phyloP scores from a whole-genome alignment of 1,140 invertebrate species.

The Octopus bimaculoides region DNA sequence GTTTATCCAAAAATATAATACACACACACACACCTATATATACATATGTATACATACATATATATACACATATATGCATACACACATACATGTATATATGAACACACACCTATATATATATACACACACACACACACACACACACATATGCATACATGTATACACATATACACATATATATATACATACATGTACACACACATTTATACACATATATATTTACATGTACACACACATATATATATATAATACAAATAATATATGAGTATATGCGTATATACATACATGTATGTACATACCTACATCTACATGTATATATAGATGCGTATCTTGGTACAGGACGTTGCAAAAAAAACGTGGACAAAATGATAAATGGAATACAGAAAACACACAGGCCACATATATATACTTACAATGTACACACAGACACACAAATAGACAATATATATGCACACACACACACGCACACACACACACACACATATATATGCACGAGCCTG shows the following conservation, averaged over 20 bases:
- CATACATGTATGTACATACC: no score
- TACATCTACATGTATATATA: no score
- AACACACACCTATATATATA: neutral
- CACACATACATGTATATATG: neutral
- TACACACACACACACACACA: neutral
- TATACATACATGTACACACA: neutral
- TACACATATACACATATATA: constrained; percentile 8
- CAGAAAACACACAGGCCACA: no score
- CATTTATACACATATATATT: neutral
- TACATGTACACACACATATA: neutral
- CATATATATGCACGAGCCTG: no score
- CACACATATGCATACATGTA: neutral
- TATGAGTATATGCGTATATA: no score
- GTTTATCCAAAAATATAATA: neutral
- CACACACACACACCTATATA: neutral
- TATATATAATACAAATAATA: neutral
- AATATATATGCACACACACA: no score
- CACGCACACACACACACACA: no score
- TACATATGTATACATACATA: neutral
- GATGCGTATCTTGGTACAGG: no score
- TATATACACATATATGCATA: neutral
- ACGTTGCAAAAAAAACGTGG: no score
- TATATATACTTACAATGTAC: no score
- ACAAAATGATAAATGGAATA: no score
- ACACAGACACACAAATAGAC: no score